These are phyloP conservation scores for Lepidostoma basale DNA, from an alignment of 1,140 invertebrate genomes.

Conservation along the genomic window DNA sequence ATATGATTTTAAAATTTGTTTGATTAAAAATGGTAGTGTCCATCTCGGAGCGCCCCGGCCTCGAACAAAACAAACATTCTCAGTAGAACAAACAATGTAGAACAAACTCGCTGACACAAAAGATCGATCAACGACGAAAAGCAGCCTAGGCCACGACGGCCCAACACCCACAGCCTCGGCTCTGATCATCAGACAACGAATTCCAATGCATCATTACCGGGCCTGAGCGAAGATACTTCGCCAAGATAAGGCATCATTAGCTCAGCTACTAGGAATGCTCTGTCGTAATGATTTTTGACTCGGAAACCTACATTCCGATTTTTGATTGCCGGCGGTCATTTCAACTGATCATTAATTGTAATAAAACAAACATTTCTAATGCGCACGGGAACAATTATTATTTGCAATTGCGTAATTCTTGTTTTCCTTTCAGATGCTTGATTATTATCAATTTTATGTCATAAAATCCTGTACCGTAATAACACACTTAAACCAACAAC, in stretches of 20 bases:
- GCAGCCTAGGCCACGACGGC: background rate
- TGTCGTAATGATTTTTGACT: conserved; percentile 38
- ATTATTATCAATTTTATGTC: too few species aligned
- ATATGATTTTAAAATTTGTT: too few species aligned
- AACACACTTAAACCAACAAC: too few species aligned
- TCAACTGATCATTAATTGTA: conserved; percentile 17
- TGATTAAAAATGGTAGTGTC: too few species aligned
- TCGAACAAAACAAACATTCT: too few species aligned
- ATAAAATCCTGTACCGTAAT: too few species aligned
- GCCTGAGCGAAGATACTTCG: conserved; percentile 19
- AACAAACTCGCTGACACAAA: too few species aligned
- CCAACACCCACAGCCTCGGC: conserved; percentile 6
- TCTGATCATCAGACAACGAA: conserved; percentile 14
- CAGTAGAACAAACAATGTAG: too few species aligned
- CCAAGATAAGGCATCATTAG: conserved; percentile 42
- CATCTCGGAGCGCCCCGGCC: too few species aligned
- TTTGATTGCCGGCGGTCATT: conserved; percentile 17
- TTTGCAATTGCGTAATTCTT: conserved; percentile 5
- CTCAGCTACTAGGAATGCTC: conserved; percentile 30
- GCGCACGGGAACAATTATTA: conserved; percentile 1
- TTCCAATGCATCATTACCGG: conserved; percentile 39
- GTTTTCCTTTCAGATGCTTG: background rate
- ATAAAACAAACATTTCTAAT: conserved; percentile 23
- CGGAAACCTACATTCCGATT: conserved; percentile 29
- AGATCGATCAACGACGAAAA: too few species aligned